Conservation (phyloP, 2,113 vertebrate species). For the Argyrosomus japonicus region DNA sequence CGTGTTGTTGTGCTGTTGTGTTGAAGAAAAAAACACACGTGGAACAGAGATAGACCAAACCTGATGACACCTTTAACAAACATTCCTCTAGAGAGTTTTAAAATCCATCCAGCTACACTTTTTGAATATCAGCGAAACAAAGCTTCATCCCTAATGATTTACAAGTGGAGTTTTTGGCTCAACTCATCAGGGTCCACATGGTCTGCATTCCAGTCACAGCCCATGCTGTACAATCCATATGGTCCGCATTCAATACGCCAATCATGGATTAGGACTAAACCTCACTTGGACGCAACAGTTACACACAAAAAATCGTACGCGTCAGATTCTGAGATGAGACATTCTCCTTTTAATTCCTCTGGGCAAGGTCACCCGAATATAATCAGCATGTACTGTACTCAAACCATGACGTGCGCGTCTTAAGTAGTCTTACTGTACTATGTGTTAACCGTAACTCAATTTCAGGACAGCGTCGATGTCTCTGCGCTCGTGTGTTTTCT, state of each 20-base stretch:
- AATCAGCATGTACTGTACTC: neutral
- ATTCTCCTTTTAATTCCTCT: slow-evolving; percentile 10
- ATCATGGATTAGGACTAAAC: slow-evolving; percentile 45
- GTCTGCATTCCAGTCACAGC: slow-evolving; percentile 35
- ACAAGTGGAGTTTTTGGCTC: slow-evolving; percentile 35
- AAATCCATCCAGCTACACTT: neutral
- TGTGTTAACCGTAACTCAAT: neutral
- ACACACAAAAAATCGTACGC: neutral
- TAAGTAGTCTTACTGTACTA: neutral
- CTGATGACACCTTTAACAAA: slow-evolving; percentile 22
- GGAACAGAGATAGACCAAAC: neutral
- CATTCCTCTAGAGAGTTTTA: slow-evolving; percentile 10
- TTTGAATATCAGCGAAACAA: neutral
- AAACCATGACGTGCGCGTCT: neutral
- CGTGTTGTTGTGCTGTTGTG: neutral
- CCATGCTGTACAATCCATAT: slow-evolving; percentile 30
- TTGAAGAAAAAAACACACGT: neutral
- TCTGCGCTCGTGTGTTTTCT: neutral
- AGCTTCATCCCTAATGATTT: slow-evolving; percentile 12
- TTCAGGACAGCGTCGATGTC: neutral
- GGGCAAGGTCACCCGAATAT: slow-evolving; percentile 34
- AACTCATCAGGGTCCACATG: slow-evolving; percentile 18
- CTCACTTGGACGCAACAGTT: neutral
- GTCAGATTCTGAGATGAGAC: slow-evolving; percentile 24
- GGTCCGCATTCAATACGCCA: slow-evolving; percentile 27